phyloP scores from a whole-genome alignment of 2,113 vertebrate genomes.

The Peucedramus taeniatus region DNA sequence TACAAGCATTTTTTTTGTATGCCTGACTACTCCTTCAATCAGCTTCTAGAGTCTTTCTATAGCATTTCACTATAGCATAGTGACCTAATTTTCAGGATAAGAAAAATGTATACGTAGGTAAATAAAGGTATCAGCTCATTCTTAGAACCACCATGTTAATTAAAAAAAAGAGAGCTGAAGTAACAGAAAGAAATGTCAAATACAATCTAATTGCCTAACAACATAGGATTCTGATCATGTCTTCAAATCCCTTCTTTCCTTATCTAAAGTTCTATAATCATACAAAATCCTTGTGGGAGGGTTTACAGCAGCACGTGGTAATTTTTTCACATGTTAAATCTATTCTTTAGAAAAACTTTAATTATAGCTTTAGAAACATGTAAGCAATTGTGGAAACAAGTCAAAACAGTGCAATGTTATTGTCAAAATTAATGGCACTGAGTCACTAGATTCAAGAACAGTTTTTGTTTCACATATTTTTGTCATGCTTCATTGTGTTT shows the following conservation, averaged over 20 bases:
- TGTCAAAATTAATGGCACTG: background rate
- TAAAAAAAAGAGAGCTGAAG: background rate
- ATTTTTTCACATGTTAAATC: background rate
- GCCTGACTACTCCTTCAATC: background rate
- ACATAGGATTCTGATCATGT: background rate
- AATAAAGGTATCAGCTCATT: background rate
- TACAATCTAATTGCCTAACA: background rate
- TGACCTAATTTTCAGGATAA: background rate
- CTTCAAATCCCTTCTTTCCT: background rate
- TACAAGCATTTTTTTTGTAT: background rate
- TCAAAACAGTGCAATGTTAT: background rate
- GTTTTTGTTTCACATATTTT: background rate
- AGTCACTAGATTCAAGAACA: background rate
- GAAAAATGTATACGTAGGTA: background rate
- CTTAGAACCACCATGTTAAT: background rate
- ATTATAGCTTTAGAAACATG: background rate
- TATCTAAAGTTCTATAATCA: background rate
- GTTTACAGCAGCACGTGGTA: background rate
- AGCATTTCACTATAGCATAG: background rate
- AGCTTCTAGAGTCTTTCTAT: background rate
- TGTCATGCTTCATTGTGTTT: background rate
- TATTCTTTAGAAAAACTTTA: background rate
- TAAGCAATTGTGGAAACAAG: background rate
- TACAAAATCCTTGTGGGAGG: background rate
- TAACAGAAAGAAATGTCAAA: background rate